Conservation (phyloP, 2,797 vertebrate genomes). For the Eleutherodactylus coqui region DNA sequence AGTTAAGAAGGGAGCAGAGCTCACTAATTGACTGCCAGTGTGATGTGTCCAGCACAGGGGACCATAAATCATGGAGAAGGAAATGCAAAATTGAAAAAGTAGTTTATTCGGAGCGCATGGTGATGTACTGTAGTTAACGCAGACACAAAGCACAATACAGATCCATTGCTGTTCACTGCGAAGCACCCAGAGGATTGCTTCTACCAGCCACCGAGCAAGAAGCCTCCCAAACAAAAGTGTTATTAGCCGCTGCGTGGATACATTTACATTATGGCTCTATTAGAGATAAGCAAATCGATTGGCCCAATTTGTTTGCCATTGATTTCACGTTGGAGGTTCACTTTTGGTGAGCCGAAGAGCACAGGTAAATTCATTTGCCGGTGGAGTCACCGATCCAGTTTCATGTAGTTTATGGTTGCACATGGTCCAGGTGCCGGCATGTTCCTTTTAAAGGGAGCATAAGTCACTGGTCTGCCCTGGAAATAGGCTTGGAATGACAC, state of each 20-base stretch:
- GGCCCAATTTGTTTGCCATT: background rate
- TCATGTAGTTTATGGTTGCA: too few relatives aligned
- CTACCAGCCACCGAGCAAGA: background rate
- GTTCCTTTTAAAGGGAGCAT: constrained; percentile 6
- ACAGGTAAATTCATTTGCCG: background rate
- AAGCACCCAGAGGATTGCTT: background rate
- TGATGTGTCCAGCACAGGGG: constrained; percentile 56
- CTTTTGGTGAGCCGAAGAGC: too few relatives aligned
- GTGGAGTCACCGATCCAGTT: too few relatives aligned
- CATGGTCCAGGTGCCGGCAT: too few relatives aligned
- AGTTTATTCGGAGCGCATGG: constrained; percentile 13
- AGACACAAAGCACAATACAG: background rate
- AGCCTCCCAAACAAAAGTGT: background rate
- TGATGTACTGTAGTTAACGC: constrained; percentile 34
- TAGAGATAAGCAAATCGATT: too few relatives aligned
- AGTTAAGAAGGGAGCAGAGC: constrained; percentile 48
- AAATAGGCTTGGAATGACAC: constrained; percentile 68
- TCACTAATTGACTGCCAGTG: constrained; percentile 51
- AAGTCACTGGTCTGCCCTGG: constrained; percentile 57
- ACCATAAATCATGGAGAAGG: constrained; percentile 50
- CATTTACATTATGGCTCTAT: background rate
- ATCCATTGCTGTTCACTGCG: background rate
- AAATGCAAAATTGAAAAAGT: constrained; percentile 53
- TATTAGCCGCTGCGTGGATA: background rate
- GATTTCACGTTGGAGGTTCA: background rate